phyloP scores from a whole-genome alignment of 1,140 invertebrate species.

The Macrocentrus cingulum region DNA sequence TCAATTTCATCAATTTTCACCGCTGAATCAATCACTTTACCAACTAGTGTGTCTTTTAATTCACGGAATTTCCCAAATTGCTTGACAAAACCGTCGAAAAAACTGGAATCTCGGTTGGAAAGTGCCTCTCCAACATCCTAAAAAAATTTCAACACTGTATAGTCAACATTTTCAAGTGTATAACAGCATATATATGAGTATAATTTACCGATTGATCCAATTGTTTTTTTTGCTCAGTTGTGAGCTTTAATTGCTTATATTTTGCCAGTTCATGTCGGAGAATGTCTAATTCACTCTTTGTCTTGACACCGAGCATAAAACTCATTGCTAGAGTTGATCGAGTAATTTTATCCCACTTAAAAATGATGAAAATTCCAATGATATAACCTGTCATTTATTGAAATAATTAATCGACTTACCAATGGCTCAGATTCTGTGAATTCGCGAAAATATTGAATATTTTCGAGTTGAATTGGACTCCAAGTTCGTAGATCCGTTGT shows the following conservation, averaged over 20 bases:
- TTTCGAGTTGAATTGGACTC: constrained; percentile 43
- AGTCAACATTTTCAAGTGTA: not conserved
- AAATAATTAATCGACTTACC: not conserved
- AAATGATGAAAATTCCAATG: not conserved
- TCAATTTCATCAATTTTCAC: constrained; percentile 8
- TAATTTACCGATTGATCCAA: constrained; percentile 32
- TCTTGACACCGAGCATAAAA: constrained; percentile 27
- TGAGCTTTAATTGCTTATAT: constrained; percentile 41
- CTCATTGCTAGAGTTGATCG: too few relatives aligned
- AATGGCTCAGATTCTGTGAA: constrained; percentile 36
- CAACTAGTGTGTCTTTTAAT: not conserved
- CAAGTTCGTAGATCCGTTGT: constrained; percentile 48
- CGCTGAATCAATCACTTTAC: not conserved
- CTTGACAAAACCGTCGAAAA: not conserved
- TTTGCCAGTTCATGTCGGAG: constrained; percentile 34
- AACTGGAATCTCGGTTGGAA: constrained; percentile 1
- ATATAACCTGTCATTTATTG: not conserved
- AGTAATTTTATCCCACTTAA: too few relatives aligned
- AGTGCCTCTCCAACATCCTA: constrained; percentile 4
- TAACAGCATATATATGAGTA: not conserved
- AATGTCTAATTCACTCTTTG: constrained; percentile 35
- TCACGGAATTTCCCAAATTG: not conserved
- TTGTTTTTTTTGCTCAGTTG: constrained; percentile 35
- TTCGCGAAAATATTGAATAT: constrained; percentile 47
- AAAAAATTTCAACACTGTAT: not conserved